A percentile compares a stretch with the other conserved stretches of the same genome.
phyloP scores from a whole-genome alignment of 2,888 invertebrate genomes.

The Nephrotoma appendiculata region DNA sequence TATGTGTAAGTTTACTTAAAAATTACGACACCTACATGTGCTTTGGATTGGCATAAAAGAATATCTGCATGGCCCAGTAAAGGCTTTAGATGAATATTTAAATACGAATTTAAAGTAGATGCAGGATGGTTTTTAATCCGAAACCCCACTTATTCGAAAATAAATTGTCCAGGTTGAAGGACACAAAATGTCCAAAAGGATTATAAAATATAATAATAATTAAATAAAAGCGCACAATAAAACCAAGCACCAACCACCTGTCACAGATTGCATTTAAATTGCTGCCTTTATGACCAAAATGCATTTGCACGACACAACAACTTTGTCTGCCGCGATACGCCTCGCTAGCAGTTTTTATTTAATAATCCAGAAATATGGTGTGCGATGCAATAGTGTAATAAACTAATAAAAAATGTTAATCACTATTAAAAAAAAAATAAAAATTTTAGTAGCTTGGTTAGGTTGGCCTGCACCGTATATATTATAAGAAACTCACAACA shows the following conservation, averaged over 20 bases:
- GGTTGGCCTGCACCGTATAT: not conserved
- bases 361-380: not conserved
- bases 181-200: not conserved
- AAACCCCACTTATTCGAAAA: not conserved
- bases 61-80: no score
- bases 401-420: not conserved
- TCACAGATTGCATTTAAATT: not conserved
- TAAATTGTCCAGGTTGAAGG: not conserved
- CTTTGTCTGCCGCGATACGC: not conserved
- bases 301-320: not conserved
- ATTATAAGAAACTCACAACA: not conserved
- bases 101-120: no score
- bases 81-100: no score
- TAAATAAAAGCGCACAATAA: not conserved
- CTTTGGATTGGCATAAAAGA: no score
- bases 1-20: no score
- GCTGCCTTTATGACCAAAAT: not conserved
- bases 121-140: no score
- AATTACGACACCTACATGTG: no score
- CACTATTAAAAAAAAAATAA: not conserved
- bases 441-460: not conserved
- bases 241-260: not conserved
- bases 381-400: not conserved
- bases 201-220: not conserved
- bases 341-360: not conserved